Percentiles rank a stretch among this genome's conserved stretches.
These are phyloP conservation scores for Alviniconcha strummeri DNA, from an alignment of 2,888 invertebrate genomes.

Conservation along the genomic window DNA sequence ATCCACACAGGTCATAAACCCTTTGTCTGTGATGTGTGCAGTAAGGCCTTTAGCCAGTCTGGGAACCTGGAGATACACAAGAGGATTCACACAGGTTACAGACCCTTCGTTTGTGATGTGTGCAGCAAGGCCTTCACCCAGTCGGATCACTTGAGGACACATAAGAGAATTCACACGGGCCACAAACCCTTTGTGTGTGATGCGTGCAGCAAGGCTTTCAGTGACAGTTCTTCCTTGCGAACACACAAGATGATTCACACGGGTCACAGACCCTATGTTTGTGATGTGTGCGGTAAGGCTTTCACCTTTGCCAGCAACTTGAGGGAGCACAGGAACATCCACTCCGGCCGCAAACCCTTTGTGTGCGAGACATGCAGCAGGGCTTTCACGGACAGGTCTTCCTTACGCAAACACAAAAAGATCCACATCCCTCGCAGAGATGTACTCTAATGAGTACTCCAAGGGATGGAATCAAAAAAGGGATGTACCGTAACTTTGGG, in stretches of 20 bases:
- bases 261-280: not conserved
- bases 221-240: not conserved
- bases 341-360: not conserved
- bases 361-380: not conserved
- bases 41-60: not conserved
- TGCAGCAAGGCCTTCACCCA: not conserved
- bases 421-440: not conserved
- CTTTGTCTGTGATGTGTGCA: slow-evolving; percentile 17
- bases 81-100: slow-evolving; percentile 2
- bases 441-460: too few species aligned
- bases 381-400: not conserved
- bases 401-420: not conserved
- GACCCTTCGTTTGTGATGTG: slow-evolving; percentile 12
- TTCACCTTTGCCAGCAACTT: not conserved
- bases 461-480: too few species aligned
- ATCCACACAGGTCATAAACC: slow-evolving; percentile 16
- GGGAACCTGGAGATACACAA: not conserved
- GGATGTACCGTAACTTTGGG: too few species aligned
- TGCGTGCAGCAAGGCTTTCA: not conserved
- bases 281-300: not conserved
- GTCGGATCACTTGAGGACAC: not conserved
- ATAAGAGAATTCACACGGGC: slow-evolving; percentile 1
- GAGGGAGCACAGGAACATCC: slow-evolving; percentile 2
- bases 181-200: slow-evolving; percentile 6
- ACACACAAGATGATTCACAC: slow-evolving; percentile 1